Evolutionary conservation across 2,113 vertebrate genomes (phyloP).

Genomic region (Anthoscopus minutus): DNA sequence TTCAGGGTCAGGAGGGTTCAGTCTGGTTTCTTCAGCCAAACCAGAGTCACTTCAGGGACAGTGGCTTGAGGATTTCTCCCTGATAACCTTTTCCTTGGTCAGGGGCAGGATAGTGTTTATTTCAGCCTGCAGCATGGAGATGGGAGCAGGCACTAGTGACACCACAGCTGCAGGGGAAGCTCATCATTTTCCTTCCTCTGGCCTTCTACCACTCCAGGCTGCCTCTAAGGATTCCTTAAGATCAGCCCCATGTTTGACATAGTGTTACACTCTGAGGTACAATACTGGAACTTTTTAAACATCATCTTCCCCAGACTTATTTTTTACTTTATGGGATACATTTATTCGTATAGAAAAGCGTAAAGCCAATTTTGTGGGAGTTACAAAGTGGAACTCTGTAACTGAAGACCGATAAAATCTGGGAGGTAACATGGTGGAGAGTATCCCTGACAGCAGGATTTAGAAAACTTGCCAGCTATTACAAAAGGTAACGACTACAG

Average conservation of each 20-base stretch:
- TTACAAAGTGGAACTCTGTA: background rate
- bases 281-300: background rate
- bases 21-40: background rate
- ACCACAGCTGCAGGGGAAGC: fast-evolving
- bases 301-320: background rate
- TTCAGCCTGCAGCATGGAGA: background rate
- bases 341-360: background rate
- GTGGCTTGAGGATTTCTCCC: background rate
- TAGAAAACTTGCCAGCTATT: background rate
- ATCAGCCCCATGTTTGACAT: background rate
- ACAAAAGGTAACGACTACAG: background rate
- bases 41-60: background rate
- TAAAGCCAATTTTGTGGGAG: background rate
- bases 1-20: background rate
- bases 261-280: background rate
- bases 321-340: background rate
- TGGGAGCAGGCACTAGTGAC: background rate
- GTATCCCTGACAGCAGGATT: slow-evolving; percentile 39
- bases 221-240: background rate
- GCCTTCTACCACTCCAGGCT: background rate
- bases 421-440: background rate
- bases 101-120: background rate
- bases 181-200: background rate
- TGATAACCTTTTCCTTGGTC: background rate
- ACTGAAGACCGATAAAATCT: background rate